Evolutionary conservation across 2,113 vertebrate species (phyloP).

Genomic region (Protobothrops flavoviridis): DNA sequence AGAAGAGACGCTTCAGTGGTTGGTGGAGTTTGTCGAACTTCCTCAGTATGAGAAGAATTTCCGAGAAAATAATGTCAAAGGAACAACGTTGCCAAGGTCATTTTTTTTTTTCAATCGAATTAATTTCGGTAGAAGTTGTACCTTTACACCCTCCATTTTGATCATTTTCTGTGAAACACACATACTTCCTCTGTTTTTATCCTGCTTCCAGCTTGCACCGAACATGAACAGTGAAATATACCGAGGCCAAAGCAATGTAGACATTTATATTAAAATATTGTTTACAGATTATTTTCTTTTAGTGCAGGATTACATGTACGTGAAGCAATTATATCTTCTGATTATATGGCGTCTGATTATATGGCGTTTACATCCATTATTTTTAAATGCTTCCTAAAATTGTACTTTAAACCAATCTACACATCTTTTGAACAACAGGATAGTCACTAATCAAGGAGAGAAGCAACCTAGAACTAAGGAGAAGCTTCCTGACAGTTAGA

Average conservation of each 20-base stretch:
- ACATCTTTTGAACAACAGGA: neutral
- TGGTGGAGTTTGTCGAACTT: slow-evolving; percentile 94
- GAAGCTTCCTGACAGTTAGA: too few relatives aligned
- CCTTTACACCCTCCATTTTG: neutral
- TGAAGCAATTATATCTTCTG: fast-evolving
- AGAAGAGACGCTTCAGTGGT: slow-evolving; percentile 91
- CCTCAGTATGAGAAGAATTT: slow-evolving; percentile 97
- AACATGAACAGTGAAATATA: neutral
- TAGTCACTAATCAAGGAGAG: neutral
- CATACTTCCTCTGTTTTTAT: neutral
- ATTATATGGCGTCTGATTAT: too few relatives aligned
- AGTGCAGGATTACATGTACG: neutral
- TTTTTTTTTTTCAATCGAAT: slow-evolving; percentile 22
- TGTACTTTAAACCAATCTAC: neutral
- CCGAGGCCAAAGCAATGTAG: neutral
- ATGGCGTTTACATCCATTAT: neutral
- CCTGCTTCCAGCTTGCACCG: neutral
- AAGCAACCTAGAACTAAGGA: too few relatives aligned
- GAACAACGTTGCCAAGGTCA: slow-evolving; percentile 94
- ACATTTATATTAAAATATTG: neutral
- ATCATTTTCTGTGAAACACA: neutral
- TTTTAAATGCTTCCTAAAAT: neutral
- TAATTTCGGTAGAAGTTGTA: slow-evolving; percentile 1
- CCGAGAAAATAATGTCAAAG: slow-evolving; percentile 88
- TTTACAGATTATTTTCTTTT: neutral